A percentile compares a stretch with the other conserved stretches of the same genome.
These are phyloP conservation scores for Tetanocera ferruginea DNA, from an alignment of 2,888 invertebrate species.

Conservation along the genomic window DNA sequence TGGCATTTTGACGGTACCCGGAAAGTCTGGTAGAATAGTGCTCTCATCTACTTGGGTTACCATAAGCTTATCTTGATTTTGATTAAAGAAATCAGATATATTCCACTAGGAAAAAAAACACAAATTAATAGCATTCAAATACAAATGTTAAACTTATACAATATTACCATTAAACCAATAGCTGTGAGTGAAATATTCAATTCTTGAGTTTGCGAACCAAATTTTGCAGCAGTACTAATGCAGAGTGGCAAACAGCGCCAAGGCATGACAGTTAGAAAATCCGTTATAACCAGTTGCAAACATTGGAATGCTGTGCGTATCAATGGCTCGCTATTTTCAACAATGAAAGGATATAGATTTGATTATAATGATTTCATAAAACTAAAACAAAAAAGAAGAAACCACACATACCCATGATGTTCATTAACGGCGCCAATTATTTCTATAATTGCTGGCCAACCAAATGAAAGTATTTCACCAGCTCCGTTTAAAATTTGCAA, in stretches of 20 bases:
- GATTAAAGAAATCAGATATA: conserved; percentile 96
- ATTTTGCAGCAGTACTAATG: conserved; percentile 93
- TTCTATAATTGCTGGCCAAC: conserved; percentile 95
- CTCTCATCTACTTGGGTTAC: conserved; percentile 80
- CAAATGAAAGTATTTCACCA: conserved; percentile 92
- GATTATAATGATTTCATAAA: not conserved
- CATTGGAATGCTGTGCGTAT: conserved; percentile 96
- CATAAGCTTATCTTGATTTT: conserved; percentile 89
- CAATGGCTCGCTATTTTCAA: conserved; percentile 80
- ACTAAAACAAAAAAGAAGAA: no score
- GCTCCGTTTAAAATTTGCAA: conserved; percentile 92
- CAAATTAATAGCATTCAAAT: conserved; percentile 4
- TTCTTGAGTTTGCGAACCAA: conserved; percentile 96
- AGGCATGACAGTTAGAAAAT: conserved; percentile 93
- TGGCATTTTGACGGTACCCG: conserved; percentile 85
- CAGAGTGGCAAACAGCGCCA: conserved; percentile 91
- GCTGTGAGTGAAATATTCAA: conserved; percentile 97
- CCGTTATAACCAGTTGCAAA: conserved; percentile 93
- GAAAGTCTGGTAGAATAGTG: conserved; percentile 86
- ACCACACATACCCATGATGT: conserved; percentile 81
- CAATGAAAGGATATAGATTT: not conserved
- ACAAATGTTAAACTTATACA: no score
- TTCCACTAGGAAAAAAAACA: conserved; percentile 85
- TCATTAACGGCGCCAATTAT: conserved; percentile 96
- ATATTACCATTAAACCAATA: conserved; percentile 89